Evolutionary conservation across 1,140 invertebrate genomes (phyloP).

Genomic region (Riptortus pedestris): DNA sequence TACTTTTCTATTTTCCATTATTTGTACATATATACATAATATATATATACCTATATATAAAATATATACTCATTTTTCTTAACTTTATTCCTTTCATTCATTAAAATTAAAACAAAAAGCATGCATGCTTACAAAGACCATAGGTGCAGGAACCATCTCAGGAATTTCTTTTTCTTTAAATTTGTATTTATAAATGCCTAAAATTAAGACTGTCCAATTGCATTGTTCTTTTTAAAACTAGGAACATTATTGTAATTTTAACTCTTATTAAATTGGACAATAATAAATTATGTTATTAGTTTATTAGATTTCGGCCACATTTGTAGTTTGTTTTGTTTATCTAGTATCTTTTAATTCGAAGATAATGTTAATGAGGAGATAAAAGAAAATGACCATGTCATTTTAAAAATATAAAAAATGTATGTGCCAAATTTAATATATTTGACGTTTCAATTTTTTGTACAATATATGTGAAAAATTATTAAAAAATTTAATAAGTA

Average conservation of each 20-base stretch:
- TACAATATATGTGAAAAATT: conserved; percentile 16
- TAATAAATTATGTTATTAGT: conserved; percentile 21
- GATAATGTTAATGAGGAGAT: too few species aligned
- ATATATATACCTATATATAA: too few species aligned
- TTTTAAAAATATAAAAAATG: conserved; percentile 7
- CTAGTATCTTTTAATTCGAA: conserved; percentile 1
- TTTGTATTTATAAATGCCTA: conserved; percentile 1
- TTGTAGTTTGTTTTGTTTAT: conserved; percentile 12
- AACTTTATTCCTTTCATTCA: not conserved
- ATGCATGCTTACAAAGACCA: conserved; percentile 8
- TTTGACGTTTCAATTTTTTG: conserved; percentile 16
- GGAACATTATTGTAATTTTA: conserved; percentile 11
- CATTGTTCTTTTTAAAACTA: conserved; percentile 7
- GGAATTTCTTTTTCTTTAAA: not conserved
- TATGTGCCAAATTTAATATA: conserved; percentile 23
- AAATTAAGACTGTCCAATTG: conserved; percentile 27
- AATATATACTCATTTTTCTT: conserved; percentile 9
- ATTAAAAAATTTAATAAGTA: conserved; percentile 10
- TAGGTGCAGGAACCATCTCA: conserved; percentile 7
- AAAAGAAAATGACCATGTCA: conserved; percentile 6
- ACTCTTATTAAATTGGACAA: conserved; percentile 25
- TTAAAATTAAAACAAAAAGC: conserved; percentile 1
- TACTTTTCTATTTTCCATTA: not conserved
- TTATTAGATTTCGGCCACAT: conserved; percentile 14
- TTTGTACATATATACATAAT: conserved; percentile 13